phyloP scores from a whole-genome alignment of 2,113 vertebrate genomes.

The Gorsachius goisagi region DNA sequence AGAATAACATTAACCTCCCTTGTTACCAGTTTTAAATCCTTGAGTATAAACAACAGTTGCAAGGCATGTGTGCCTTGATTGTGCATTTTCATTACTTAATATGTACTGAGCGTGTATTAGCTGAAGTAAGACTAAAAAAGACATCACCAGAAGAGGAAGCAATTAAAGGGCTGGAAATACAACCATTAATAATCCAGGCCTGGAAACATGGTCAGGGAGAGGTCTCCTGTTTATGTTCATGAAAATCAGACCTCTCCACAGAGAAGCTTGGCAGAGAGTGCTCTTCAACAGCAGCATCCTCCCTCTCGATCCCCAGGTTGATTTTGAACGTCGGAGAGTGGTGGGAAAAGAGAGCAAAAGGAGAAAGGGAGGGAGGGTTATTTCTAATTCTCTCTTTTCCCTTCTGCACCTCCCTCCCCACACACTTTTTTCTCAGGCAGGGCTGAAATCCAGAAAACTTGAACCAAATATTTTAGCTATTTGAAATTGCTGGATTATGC shows the following conservation, averaged over 20 bases:
- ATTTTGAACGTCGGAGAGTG: neutral
- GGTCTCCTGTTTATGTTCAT: neutral
- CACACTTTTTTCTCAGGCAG: neutral
- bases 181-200: conserved; percentile 13
- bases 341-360: neutral
- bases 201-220: neutral
- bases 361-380: neutral
- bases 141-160: conserved; percentile 34
- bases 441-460: neutral
- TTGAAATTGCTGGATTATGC: conserved; percentile 24
- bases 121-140: conserved; percentile 37
- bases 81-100: conserved; percentile 63
- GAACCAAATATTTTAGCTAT: conserved; percentile 27
- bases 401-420: neutral
- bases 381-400: neutral
- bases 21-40: conserved; percentile 67
- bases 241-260: neutral
- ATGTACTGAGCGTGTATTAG: neutral
- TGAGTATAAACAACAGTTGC: conserved; percentile 57
- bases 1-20: conserved; percentile 72
- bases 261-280: neutral
- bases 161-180: conserved; percentile 50
- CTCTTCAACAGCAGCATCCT: neutral
- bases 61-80: conserved; percentile 15
- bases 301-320: neutral